Evolutionary conservation across 1,140 invertebrate genomes (phyloP), one percentile per base, ranked within the genome.

Genomic region (Calephelis nemesis): DNA sequence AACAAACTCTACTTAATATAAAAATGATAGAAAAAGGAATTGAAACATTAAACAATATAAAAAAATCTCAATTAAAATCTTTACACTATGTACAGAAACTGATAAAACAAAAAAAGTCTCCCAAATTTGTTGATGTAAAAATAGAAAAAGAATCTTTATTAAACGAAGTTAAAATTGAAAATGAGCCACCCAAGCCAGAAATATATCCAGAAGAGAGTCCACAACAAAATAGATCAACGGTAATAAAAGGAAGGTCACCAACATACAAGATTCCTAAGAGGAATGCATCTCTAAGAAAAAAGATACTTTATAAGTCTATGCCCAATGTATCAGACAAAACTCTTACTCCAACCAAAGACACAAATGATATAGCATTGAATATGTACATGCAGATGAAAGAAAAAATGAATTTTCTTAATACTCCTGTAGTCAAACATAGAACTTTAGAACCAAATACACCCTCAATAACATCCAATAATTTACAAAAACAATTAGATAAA

Each of bases 321-420:
- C 81, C 83, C n/a, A 86, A 86, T 77, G 72, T 84, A 48, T 73
- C 82, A 3, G 76, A 71, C 63, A 70, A 52, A 11, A 72, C 72
- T 45, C 65, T 68, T n/a, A 78, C 85, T 49, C 85, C 81, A n/a
- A 70, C 70, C 7, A 78, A 78, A 69, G 73, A 76, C 42, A 73
- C 74, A 64, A 75, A 77, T 12, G 72, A 77, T 50, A 77, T 69
- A 75, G 87, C 85, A 40, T 48, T 85, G 5, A 76, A 75, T 62
- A 82, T 89, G 76, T 89, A 91, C 58, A 82, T 91, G 85, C 74
- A 84, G 62, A 87, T 91, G 75, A 91, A 90, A 69, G 73, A 85
- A 62, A 75, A 85, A n/a, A 83, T 90, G 79, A 83, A 81, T 58
- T 91, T 90, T 68, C 69, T 91, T 13, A 87, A 77, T 64, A 90